A percentile compares a stretch with the other conserved stretches of the same genome.
Conservation (phyloP, 2,797 vertebrate species). For the Salarias fasciatus region DNA sequence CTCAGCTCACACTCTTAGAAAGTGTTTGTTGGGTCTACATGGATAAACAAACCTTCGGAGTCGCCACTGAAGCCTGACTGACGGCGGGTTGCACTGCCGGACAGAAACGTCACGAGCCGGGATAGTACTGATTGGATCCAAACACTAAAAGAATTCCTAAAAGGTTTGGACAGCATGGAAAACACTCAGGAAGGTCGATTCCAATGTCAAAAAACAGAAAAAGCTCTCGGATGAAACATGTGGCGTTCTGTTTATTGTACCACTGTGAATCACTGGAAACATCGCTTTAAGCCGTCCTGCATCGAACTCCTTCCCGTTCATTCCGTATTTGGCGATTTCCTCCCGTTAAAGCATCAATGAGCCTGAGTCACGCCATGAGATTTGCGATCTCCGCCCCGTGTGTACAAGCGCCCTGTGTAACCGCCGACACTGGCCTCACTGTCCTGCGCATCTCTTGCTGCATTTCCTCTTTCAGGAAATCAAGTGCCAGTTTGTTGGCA, state of each 20-base stretch:
- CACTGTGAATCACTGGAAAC: not conserved
- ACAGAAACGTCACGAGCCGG: no score
- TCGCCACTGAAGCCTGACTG: no score
- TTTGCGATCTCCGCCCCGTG: conserved; percentile 18
- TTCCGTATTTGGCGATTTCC: conserved; percentile 1
- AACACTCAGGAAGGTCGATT: no score
- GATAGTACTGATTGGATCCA: no score
- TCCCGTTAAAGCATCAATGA: conserved; percentile 14
- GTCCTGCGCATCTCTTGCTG: conserved; percentile 48
- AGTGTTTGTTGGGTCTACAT: conserved; percentile 1
- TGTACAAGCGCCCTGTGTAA: conserved; percentile 1
- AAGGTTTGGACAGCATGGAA: no score
- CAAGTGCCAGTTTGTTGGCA: conserved; percentile 34
- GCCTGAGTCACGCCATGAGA: conserved; percentile 29
- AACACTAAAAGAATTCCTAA: no score
- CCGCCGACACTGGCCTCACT: conserved; percentile 19
- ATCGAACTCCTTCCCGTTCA: not conserved
- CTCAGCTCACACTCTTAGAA: conserved; percentile 3
- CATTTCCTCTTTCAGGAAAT: conserved; percentile 66
- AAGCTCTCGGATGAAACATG: not conserved
- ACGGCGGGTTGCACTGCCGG: no score
- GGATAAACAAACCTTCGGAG: no score
- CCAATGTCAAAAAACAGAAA: not conserved
- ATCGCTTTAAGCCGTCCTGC: not conserved
- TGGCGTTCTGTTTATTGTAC: not conserved